Conservation (phyloP, 2,888 invertebrate species). For the Malacosoma neustria region DNA sequence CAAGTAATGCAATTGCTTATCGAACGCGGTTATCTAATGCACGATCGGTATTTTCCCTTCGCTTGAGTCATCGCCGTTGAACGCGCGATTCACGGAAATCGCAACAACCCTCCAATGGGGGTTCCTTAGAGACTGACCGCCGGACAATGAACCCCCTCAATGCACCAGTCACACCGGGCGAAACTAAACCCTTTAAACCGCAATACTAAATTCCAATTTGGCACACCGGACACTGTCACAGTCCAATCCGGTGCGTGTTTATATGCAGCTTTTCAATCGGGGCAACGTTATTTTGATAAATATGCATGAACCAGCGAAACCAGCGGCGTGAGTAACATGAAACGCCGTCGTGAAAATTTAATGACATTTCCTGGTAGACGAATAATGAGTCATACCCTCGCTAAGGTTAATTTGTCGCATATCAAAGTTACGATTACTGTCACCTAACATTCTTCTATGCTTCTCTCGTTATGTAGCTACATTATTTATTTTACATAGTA, state of each 20-base stretch:
- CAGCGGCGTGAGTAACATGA: conserved; percentile 59
- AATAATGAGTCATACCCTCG: conserved; percentile 70
- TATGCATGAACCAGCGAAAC: conserved; percentile 70
- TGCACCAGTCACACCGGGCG: conserved; percentile 40
- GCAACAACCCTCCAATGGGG: conserved; percentile 53
- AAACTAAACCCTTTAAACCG: conserved; percentile 60
- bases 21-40: conserved; percentile 44
- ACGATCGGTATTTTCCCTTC: conserved; percentile 54
- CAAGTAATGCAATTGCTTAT: conserved; percentile 40
- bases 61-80: conserved; percentile 51
- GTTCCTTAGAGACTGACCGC: conserved; percentile 63
- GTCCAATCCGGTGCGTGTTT: conserved; percentile 65
- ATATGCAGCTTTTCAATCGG: conserved; percentile 73
- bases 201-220: conserved; percentile 55
- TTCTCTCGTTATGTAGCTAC: conserved; percentile 17
- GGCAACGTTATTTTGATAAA: conserved; percentile 72
- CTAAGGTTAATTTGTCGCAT: conserved; percentile 65
- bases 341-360: conserved; percentile 72
- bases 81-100: conserved; percentile 52
- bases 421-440: conserved; percentile 51
- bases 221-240: conserved; percentile 32
- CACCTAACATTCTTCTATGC: conserved; percentile 32
- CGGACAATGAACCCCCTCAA: conserved; percentile 50
- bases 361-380: conserved; percentile 68
- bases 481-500: no score